A percentile compares a stretch with the other conserved stretches of the same genome.
Conservation (phyloP, 2,888 invertebrate genomes). For the Vannuccia rotundouncinata region DNA sequence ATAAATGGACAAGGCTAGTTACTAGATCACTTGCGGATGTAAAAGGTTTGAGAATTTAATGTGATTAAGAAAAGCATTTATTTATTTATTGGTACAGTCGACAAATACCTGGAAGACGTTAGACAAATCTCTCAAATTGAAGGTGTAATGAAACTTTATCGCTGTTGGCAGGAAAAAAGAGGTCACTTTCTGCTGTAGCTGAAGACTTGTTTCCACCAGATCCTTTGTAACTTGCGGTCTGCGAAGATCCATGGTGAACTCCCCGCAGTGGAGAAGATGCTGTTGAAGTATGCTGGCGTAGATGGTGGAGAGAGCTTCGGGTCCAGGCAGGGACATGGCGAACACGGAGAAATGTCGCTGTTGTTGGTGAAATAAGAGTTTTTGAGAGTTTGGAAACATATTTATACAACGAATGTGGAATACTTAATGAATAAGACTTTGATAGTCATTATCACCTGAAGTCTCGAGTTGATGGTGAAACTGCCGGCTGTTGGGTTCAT, state of each 20-base stretch:
- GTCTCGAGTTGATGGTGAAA: slow-evolving; percentile 86
- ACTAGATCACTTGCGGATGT: too few relatives aligned
- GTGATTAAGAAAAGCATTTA: too few relatives aligned
- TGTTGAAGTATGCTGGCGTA: slow-evolving; percentile 79
- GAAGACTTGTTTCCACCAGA: slow-evolving; percentile 73
- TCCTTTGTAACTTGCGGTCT: slow-evolving; percentile 63
- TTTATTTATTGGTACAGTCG: too few relatives aligned
- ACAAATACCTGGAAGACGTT: slow-evolving; percentile 78
- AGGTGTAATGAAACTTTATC: slow-evolving; percentile 90
- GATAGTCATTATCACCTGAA: slow-evolving; percentile 66
- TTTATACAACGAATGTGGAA: too few relatives aligned
- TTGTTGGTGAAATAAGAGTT: slow-evolving; percentile 36
- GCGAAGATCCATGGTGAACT: slow-evolving; percentile 63
- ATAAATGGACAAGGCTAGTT: too few relatives aligned
- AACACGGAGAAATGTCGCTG: slow-evolving; percentile 58
- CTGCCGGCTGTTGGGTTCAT: slow-evolving; percentile 98
- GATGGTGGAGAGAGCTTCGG: slow-evolving; percentile 75
- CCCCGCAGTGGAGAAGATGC: slow-evolving; percentile 72
- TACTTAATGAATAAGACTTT: too few relatives aligned
- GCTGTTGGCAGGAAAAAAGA: slow-evolving; percentile 87
- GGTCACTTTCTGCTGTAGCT: slow-evolving; percentile 75
- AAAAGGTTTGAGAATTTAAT: too few relatives aligned
- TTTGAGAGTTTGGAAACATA: too few relatives aligned
- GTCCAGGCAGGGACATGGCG: slow-evolving; percentile 69
- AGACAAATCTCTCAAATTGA: slow-evolving; percentile 85